phyloP scores from a whole-genome alignment of 2,888 invertebrate genomes.

The Strigamia crassipes region DNA sequence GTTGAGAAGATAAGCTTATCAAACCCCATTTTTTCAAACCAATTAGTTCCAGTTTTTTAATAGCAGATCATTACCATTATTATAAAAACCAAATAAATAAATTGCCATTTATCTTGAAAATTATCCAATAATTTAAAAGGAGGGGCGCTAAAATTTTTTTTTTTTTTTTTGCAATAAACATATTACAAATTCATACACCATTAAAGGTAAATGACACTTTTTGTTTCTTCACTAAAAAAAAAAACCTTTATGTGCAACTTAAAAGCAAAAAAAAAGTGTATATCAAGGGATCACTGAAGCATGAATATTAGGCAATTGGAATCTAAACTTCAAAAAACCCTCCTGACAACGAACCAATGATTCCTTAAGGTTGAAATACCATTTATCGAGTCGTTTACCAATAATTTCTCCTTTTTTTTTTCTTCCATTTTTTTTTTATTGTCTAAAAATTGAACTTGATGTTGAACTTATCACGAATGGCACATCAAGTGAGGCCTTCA shows the following conservation, averaged over 20 bases:
- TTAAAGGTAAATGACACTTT: conserved; percentile 31
- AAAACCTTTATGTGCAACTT: background rate
- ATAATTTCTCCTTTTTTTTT: background rate
- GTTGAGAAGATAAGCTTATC: background rate
- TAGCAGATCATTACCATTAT: background rate
- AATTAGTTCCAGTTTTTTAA: background rate
- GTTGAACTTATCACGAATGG: conserved; percentile 24
- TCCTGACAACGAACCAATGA: background rate
- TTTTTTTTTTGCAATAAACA: background rate
- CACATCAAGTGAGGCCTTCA: conserved; percentile 13
- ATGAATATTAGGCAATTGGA: background rate
- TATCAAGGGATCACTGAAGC: background rate
- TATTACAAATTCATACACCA: background rate
- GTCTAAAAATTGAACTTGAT: conserved; percentile 6
- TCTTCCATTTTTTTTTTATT: background rate
- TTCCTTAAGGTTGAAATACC: background rate
- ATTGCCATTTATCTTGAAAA: background rate
- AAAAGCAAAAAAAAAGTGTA: background rate
- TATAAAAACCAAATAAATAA: background rate
- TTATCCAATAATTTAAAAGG: background rate
- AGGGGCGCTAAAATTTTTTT: background rate
- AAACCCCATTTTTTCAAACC: background rate
- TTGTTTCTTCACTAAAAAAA: background rate
- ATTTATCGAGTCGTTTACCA: background rate
- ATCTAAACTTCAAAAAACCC: background rate